Evolutionary conservation across 1,140 invertebrate genomes (phyloP), one percentile per base, ranked within the genome.

Genomic region (Diuraphis noxia): DNA sequence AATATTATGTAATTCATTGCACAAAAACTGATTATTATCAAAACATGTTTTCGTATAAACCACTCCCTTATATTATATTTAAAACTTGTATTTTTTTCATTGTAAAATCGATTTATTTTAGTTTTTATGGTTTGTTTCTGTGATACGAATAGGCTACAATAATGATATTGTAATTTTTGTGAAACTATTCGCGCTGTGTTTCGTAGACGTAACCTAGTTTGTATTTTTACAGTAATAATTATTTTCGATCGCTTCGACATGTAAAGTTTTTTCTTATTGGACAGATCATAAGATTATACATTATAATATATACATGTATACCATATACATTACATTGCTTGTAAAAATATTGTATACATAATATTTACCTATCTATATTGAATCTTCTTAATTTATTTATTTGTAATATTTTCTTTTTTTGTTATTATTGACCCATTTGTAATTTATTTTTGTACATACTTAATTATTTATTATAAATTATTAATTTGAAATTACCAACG

Each of bases 111-210:
- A 88, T 40, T 40, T 40, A n/a, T 63, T 88, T 88, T 91, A 91
- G 89, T 91, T 91, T n/a, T 91, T 82, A 91, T 91, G 43, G 41
- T 91, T 91, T 91, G n/a, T 79, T 91, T 91, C 89, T 91, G 89
- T 91, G 89, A 91, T 91, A 91, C 81, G 89, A 91, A 91, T 81
- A 49, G 34, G 38, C 25, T 63, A 88, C 52, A 85, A 36, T 63
- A 85, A 36, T 40, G 40, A 63, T 63, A 56, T 85, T 49, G 13
- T 23, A 85, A 34, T 88, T 52, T 87, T 63, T 63, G 5, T 56
- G 85, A 88, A 88, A 88, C 36, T 63, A 87, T 56, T 87, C 40
- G 86, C 25, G 49, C 49, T 63, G 52, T 63, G 49, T 88, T 88
- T 88, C 25, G 86, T 88, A 88, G 86, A 87, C 85, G 6, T 87